Conservation (phyloP, 2,888 invertebrate genomes). For the Dicycla oo region DNA sequence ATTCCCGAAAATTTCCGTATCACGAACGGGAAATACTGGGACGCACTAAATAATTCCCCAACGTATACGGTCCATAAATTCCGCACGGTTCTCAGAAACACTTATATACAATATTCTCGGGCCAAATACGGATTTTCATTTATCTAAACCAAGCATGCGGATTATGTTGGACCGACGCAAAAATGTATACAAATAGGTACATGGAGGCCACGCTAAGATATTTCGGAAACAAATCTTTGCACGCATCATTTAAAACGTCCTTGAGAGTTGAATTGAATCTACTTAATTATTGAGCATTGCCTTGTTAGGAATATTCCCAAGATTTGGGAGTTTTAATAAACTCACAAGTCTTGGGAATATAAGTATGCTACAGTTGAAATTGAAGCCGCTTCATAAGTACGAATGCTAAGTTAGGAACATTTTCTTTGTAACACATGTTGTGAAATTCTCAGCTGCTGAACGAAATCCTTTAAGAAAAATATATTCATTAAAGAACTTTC, state of each 20-base stretch:
- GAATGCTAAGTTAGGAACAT: constrained; percentile 4
- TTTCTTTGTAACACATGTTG: constrained; percentile 17
- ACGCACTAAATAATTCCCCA: constrained; percentile 48
- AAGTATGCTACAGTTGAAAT: constrained; percentile 20
- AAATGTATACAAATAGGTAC: constrained; percentile 60
- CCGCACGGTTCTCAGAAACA: constrained; percentile 58
- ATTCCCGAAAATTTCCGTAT: constrained; percentile 36
- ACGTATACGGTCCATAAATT: constrained; percentile 52
- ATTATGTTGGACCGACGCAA: constrained; percentile 43
- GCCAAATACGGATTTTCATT: constrained; percentile 58
- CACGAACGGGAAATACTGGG: constrained; percentile 34
- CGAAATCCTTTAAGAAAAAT: constrained; percentile 11
- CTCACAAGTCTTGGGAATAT: no score
- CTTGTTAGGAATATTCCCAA: constrained; percentile 16
- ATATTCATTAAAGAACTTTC: constrained; percentile 7
- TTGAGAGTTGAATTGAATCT: constrained; percentile 37
- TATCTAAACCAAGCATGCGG: constrained; percentile 43
- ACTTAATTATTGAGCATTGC: constrained; percentile 42
- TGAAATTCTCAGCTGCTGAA: constrained; percentile 17
- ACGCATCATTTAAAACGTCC: constrained; percentile 45
- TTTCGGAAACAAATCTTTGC: constrained; percentile 52
- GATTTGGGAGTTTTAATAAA: constrained; percentile 22
- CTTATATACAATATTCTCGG: constrained; percentile 57
- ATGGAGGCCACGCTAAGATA: constrained; percentile 42
- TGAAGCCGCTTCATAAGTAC: constrained; percentile 11